A percentile compares a stretch with the other conserved stretches of the same genome.
Conservation (phyloP, 2,888 invertebrate genomes). For the Diarsia brunnea region DNA sequence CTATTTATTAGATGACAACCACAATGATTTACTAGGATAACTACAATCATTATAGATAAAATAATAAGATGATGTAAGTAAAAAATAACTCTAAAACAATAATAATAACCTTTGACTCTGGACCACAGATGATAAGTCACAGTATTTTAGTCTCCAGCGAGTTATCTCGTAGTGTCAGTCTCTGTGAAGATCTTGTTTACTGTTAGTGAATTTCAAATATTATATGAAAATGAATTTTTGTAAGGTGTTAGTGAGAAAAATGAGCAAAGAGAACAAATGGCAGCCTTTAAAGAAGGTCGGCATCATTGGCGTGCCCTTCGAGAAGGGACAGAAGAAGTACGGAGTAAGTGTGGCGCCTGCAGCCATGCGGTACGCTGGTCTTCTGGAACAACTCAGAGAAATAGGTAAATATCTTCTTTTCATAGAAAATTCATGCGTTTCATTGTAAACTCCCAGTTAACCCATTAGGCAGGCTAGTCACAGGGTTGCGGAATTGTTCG, state of each 20-base stretch:
- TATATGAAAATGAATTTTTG: conserved; percentile 79
- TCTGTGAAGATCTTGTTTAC: conserved; percentile 55
- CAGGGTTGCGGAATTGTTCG: too few relatives aligned
- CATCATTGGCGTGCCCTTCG: conserved; percentile 95
- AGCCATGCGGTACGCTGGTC: conserved; percentile 92
- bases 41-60: conserved; percentile 16
- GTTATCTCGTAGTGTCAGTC: conserved; percentile 68
- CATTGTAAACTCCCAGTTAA: neutral
- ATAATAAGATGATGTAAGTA: conserved; percentile 61
- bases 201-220: conserved; percentile 56
- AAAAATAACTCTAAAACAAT: conserved; percentile 55
- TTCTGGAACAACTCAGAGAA: conserved; percentile 91
- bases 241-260: conserved; percentile 80
- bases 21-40: conserved; percentile 16
- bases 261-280: conserved; percentile 80
- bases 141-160: conserved; percentile 66
- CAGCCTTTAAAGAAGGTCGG: conserved; percentile 91
- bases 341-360: conserved; percentile 94
- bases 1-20: conserved; percentile 3
- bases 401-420: conserved; percentile 88
- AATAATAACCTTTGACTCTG: conserved; percentile 75
- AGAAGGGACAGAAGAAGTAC: conserved; percentile 93
- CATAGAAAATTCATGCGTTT: neutral
- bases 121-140: conserved; percentile 67
- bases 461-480: too few relatives aligned